Percentiles rank a stretch among this genome's conserved stretches.
These are phyloP conservation scores for Pararge aegeria DNA, from an alignment of 1,140 invertebrate genomes.

Conservation along the genomic window DNA sequence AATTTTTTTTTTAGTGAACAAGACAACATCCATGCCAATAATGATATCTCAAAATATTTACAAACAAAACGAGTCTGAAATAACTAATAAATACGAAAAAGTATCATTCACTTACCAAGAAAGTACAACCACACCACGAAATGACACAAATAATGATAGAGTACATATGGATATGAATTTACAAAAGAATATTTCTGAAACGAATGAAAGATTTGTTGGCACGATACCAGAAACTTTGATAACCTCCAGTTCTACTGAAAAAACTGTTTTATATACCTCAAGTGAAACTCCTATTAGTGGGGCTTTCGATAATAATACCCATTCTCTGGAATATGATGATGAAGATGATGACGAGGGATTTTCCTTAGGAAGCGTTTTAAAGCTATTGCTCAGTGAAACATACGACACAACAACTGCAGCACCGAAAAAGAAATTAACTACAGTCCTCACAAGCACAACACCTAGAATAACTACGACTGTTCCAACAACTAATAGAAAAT, in stretches of 20 bases:
- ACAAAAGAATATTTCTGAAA: background rate
- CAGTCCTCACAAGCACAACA: slow-evolving; percentile 17
- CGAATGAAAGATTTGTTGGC: background rate
- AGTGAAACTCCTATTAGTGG: slow-evolving; percentile 6
- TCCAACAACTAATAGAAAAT: slow-evolving; percentile 10
- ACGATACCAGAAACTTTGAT: background rate
- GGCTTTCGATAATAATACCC: slow-evolving; percentile 23
- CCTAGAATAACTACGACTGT: slow-evolving; percentile 26
- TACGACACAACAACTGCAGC: slow-evolving; percentile 56
- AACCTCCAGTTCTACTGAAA: background rate
- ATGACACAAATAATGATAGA: background rate
- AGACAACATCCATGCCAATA: slow-evolving; percentile 31
- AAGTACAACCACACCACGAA: slow-evolving; percentile 2
- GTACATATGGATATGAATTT: background rate
- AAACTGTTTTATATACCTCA: background rate
- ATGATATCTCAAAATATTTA: slow-evolving; percentile 24
- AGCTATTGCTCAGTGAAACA: slow-evolving; percentile 78
- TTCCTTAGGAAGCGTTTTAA: slow-evolving; percentile 81
- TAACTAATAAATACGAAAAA: background rate
- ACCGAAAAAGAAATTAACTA: slow-evolving; percentile 36
- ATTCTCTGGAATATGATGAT: slow-evolving; percentile 50
- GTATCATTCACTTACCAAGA: slow-evolving; percentile 1
- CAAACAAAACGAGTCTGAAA: slow-evolving; percentile 22
- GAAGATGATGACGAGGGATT: slow-evolving; percentile 77
- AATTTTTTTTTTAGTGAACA: slow-evolving; percentile 39